Percentiles rank a stretch among this genome's conserved stretches.
These are phyloP conservation scores for Coelopa pilipes DNA, from an alignment of 2,888 invertebrate species.

Conservation along the genomic window DNA sequence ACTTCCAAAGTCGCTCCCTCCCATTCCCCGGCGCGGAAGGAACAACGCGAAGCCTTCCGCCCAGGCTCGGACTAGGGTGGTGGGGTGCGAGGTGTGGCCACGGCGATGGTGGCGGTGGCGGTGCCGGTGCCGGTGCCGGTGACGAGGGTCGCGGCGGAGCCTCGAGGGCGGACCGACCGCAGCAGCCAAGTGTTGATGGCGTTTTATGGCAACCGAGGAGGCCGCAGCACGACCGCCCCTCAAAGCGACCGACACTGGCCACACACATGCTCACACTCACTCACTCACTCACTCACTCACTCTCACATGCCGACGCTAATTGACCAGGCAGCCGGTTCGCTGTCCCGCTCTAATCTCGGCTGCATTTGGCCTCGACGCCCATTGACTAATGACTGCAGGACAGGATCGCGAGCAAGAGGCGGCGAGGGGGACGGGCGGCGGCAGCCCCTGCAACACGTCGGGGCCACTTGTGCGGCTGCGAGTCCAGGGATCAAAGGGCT, in stretches of 20 bases:
- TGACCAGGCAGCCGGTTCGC: background rate
- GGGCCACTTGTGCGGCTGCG: background rate
- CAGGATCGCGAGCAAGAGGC: background rate
- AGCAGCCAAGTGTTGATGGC: conserved; percentile 19
- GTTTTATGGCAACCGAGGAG: conserved; percentile 24
- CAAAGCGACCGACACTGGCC: background rate
- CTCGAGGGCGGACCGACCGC: conserved; percentile 8
- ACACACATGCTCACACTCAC: background rate
- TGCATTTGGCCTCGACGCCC: background rate
- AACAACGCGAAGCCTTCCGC: background rate
- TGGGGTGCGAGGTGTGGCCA: background rate
- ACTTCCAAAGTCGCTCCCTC: background rate
- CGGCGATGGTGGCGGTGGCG: background rate
- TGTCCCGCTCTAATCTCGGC: conserved; percentile 16
- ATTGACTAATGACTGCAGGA: conserved; percentile 22
- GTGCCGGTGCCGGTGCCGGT: background rate
- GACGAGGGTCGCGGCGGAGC: background rate
- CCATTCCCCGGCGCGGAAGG: background rate
- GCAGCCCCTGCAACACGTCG: conserved; percentile 14
- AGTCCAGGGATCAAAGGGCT: background rate
- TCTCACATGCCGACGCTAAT: background rate
- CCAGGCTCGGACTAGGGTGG: background rate
- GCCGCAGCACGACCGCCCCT: background rate
- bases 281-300: background rate
- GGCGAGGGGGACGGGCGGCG: background rate